Conservation (phyloP, 92 coral and sea anemone genomes). For the Phymanthus crucifer region DNA sequence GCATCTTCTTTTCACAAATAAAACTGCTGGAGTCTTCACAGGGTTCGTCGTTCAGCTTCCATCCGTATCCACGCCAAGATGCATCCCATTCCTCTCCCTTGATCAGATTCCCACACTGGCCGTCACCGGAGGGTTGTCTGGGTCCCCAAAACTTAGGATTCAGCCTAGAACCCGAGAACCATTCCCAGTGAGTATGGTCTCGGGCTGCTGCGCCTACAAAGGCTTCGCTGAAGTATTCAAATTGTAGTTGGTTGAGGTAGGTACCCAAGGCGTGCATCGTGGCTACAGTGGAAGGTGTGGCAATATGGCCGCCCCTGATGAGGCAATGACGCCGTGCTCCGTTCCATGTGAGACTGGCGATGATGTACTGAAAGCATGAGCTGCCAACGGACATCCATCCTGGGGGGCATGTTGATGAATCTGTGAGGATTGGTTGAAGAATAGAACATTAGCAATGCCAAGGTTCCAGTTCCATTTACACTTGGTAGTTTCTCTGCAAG, state of each 20-base stretch:
- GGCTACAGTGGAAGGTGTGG: conserved; percentile 22
- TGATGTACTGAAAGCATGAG: conserved; percentile 8
- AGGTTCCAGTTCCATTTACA: no score
- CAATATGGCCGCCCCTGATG: conserved; percentile 18
- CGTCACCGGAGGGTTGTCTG: conserved; percentile 58
- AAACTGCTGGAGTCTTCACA: conserved; percentile 30
- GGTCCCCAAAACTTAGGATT: conserved; percentile 52
- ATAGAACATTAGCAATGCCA: no score
- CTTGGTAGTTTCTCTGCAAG: no score
- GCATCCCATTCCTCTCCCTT: conserved; percentile 31
- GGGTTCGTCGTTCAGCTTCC: conserved; percentile 58
- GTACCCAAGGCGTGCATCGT: neutral
- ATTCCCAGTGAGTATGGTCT: conserved; percentile 1
- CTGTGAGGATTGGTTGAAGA: no score
- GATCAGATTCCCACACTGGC: conserved; percentile 49
- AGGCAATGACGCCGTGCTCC: conserved; percentile 17
- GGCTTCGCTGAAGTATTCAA: neutral
- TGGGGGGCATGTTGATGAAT: conserved; percentile 14
- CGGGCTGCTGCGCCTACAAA: conserved; percentile 3
- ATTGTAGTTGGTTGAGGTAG: neutral
- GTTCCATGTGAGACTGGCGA: conserved; percentile 19
- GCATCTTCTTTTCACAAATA: conserved; percentile 44
- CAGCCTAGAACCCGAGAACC: neutral
- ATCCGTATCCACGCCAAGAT: conserved; percentile 41
- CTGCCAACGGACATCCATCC: conserved; percentile 17